phyloP scores from a whole-genome alignment of 2,888 invertebrate genomes.

The Conchocele bisecta region DNA sequence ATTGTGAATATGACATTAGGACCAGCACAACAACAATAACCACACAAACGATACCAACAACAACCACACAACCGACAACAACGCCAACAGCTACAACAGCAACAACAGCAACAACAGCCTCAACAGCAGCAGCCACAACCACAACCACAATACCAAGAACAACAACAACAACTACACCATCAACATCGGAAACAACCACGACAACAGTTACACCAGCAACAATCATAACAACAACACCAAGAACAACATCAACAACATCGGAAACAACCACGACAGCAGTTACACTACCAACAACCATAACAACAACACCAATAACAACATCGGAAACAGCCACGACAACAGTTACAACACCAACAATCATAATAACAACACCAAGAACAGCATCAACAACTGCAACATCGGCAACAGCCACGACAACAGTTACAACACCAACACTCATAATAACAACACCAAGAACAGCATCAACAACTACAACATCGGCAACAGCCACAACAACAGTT shows the following conservation, averaged over 20 bases:
- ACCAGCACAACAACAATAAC: not conserved
- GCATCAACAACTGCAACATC: not conserved
- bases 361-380: not conserved
- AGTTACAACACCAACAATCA: not conserved
- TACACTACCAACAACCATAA: not conserved
- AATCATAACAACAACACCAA: not conserved
- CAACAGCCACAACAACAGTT: not conserved
- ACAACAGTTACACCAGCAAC: constrained; percentile 1
- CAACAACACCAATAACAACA: constrained; percentile 3
- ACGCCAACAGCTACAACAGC: not conserved
- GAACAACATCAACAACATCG: not conserved
- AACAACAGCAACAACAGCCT: not conserved
- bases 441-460: constrained; percentile 3
- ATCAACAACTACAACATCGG: not conserved
- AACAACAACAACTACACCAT: constrained; percentile 6
- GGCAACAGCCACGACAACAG: not conserved
- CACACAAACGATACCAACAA: not conserved
- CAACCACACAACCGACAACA: not conserved
- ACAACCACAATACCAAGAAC: constrained; percentile 4
- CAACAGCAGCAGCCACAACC: not conserved
- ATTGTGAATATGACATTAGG: constrained; percentile 90
- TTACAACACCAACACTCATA: constrained; percentile 9
- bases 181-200: not conserved
- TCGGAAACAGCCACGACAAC: not conserved
- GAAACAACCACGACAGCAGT: not conserved